These are phyloP conservation scores for Ceyx melanurus DNA, from an alignment of 2,113 vertebrate species.

Conservation along the genomic window DNA sequence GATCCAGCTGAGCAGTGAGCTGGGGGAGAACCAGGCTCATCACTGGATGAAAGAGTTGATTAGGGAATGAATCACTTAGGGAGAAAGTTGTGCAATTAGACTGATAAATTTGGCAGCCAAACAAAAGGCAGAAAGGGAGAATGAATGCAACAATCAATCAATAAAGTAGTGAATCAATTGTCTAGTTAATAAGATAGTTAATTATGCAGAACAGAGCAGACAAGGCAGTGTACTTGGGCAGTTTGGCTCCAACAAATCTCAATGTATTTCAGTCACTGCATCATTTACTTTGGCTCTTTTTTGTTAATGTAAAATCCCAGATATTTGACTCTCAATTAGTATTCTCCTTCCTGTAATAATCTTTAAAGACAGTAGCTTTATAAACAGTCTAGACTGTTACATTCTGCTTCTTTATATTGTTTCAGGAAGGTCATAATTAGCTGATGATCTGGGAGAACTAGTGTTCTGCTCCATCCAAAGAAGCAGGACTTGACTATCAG, in stretches of 20 bases:
- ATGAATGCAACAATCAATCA: conserved; percentile 42
- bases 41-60: conserved; percentile 7
- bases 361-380: not conserved
- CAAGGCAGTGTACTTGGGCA: not conserved
- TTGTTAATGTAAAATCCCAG: not conserved
- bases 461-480: not conserved
- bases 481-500: not conserved
- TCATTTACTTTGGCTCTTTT: not conserved
- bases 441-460: not conserved
- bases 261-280: not conserved
- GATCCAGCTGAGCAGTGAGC: conserved; percentile 10
- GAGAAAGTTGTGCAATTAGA: conserved; percentile 56
- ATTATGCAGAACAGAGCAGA: conserved; percentile 42
- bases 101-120: conserved; percentile 50
- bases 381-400: not conserved
- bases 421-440: not conserved
- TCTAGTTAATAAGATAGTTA: conserved; percentile 54
- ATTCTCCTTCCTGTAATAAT: not conserved
- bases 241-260: not conserved
- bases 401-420: not conserved
- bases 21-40: not conserved
- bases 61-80: conserved; percentile 44
- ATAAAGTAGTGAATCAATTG: conserved; percentile 52
- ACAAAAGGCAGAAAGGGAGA: conserved; percentile 40
- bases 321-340: not conserved